These are phyloP conservation scores for Heteromyza rotundicornis DNA, from an alignment of 2,888 invertebrate genomes.

Conservation along the genomic window DNA sequence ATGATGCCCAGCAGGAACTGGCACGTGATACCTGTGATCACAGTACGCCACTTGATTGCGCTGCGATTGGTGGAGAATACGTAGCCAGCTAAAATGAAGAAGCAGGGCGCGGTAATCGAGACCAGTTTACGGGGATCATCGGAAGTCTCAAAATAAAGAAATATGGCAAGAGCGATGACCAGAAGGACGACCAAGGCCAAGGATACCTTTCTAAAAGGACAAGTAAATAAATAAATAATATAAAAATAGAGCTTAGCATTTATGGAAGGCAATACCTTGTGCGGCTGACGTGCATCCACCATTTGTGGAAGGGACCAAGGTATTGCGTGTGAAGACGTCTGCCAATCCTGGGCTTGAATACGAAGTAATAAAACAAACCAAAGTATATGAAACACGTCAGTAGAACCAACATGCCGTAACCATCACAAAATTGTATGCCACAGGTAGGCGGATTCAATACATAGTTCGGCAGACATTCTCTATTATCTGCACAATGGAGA, in stretches of 20 bases:
- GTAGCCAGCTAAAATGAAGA: slow-evolving; percentile 71
- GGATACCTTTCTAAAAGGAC: slow-evolving; percentile 56
- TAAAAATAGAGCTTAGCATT: neutral
- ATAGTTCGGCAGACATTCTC: slow-evolving; percentile 29
- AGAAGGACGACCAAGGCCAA: slow-evolving; percentile 62
- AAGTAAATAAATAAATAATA: neutral
- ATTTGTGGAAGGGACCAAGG: slow-evolving; percentile 40
- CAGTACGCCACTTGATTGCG: slow-evolving; percentile 78
- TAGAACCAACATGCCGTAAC: slow-evolving; percentile 76
- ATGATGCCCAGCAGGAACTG: slow-evolving; percentile 86
- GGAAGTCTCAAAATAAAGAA: slow-evolving; percentile 71
- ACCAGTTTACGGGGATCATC: slow-evolving; percentile 69
- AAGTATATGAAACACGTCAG: slow-evolving; percentile 68
- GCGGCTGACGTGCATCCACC: slow-evolving; percentile 49
- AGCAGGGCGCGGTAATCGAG: slow-evolving; percentile 71
- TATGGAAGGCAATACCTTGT: slow-evolving; percentile 38
- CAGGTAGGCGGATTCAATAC: slow-evolving; percentile 37
- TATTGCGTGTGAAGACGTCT: slow-evolving; percentile 34
- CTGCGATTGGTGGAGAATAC: slow-evolving; percentile 69
- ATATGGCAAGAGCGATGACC: slow-evolving; percentile 65
- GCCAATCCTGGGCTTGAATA: slow-evolving; percentile 68
- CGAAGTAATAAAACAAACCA: slow-evolving; percentile 69
- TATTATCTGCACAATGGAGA: too few species aligned
- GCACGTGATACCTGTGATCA: slow-evolving; percentile 78
- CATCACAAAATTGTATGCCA: slow-evolving; percentile 66